Percentiles rank a stretch among this genome's conserved stretches.
phyloP scores from a whole-genome alignment of 2,888 invertebrate species.

The Tetanocera ferruginea region DNA sequence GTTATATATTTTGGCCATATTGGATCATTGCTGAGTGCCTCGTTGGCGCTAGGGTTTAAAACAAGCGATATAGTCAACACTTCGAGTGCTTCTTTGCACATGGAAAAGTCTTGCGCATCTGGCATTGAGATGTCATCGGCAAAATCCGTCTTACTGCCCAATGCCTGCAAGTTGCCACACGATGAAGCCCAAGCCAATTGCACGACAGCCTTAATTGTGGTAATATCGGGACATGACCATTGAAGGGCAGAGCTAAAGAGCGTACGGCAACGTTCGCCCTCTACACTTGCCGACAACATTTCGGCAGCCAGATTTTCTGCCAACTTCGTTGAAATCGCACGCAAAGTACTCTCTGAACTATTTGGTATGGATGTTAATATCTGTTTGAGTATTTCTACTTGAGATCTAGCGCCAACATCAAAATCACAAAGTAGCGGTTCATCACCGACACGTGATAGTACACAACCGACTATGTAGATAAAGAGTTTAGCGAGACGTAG shows the following conservation, averaged over 20 bases:
- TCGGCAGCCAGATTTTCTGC: slow-evolving; percentile 86
- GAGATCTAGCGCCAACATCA: slow-evolving; percentile 70
- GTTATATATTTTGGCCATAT: slow-evolving; percentile 92
- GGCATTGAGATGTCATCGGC: slow-evolving; percentile 71
- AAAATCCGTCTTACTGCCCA: slow-evolving; percentile 75
- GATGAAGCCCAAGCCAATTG: slow-evolving; percentile 85
- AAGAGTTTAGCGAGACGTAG: slow-evolving; percentile 90
- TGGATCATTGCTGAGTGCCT: slow-evolving; percentile 83
- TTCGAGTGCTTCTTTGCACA: slow-evolving; percentile 94
- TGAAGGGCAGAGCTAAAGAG: slow-evolving; percentile 74
- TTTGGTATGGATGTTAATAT: slow-evolving; percentile 85
- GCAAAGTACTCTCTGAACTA: slow-evolving; percentile 87
- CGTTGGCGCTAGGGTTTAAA: slow-evolving; percentile 88
- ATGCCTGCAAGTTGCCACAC: slow-evolving; percentile 78
- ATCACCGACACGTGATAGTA: slow-evolving; percentile 76
- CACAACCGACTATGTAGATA: slow-evolving; percentile 87
- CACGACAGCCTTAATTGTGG: slow-evolving; percentile 81
- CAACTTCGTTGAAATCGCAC: slow-evolving; percentile 86
- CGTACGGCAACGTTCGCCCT: slow-evolving; percentile 71
- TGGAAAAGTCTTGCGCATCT: slow-evolving; percentile 77
- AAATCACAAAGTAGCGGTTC: slow-evolving; percentile 72
- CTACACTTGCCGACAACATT: slow-evolving; percentile 70
- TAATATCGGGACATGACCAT: slow-evolving; percentile 80
- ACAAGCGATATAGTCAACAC: slow-evolving; percentile 91
- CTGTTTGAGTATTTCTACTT: slow-evolving; percentile 80